Evolutionary conservation across 2,113 vertebrate genomes (phyloP).

Genomic region (Microcebus murinus): DNA sequence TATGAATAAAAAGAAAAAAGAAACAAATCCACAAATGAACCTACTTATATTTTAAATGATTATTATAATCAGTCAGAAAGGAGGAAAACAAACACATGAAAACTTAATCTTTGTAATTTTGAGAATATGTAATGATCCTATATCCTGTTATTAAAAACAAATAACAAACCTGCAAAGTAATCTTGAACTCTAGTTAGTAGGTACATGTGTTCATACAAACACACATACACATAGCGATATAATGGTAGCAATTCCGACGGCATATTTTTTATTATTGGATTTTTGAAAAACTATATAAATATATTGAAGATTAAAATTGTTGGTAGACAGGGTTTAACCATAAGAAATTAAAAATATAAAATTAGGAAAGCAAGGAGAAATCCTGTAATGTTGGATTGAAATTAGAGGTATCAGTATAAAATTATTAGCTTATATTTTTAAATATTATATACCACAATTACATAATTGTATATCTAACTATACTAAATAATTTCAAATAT

Average conservation of each 20-base stretch:
- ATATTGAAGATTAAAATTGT: neutral
- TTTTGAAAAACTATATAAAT: neutral
- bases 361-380: neutral
- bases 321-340: neutral
- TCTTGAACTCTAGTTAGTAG: neutral
- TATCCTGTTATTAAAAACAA: neutral
- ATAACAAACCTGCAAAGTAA: neutral
- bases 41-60: neutral
- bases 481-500: neutral
- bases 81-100: neutral
- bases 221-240: neutral
- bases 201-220: neutral
- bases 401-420: neutral
- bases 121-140: neutral
- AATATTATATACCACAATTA: neutral
- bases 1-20: no score
- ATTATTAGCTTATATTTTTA: neutral
- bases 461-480: no score
- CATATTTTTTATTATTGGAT: neutral
- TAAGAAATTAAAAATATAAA: neutral
- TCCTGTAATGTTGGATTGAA: neutral
- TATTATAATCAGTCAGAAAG: neutral
- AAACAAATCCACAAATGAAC: no score
- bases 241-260: neutral
- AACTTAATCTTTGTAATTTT: neutral